Base-by-base conservation (phyloP, 2,113 vertebrate genomes). In the Archilochus colubris region DNA sequence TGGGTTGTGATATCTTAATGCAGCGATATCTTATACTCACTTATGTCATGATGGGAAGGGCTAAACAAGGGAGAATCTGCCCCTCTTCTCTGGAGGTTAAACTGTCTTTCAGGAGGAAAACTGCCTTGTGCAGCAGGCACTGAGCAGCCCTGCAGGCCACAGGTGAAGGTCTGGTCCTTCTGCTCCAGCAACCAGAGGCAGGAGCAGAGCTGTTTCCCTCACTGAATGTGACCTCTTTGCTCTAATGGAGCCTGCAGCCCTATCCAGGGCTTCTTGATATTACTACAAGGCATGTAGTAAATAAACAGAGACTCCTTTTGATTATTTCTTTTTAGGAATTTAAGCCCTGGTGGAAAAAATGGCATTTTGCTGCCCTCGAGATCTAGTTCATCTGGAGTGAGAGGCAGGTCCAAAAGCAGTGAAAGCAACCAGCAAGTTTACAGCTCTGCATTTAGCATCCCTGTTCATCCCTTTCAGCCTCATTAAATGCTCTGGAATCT, bases 371-470 rank as follows among this genome's bases (percentile, higher is more conserved):
- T 84, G 36, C 68, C 61, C 61, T 94, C 21, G 73, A 88, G 48
- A 80, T 48, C 54, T 20, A 54, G 27, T 30, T 2, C 8, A 20
- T 75, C 53, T 40, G 53, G 36, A 82, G 57, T 1, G 24, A 95
- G 36, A 53, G 53, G 40, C 0, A 3, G 68, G 44, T 75, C 84
- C 82, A 81, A 91, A 94, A 74, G 13, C 43, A 61, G 79, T 7
- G 13, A 95, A 61, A 89, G 79, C 73, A 50, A 61, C 50, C 50
- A 14, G 63, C 22, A 58, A 72, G 74, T 58, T 85, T 40, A 31
- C 16, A 15, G 87, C 50, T 83, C 94, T 93, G 88, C 82, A 58
- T 94, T 97, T 96, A 88, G 82, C 64, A 62, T 61, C 92, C 63
- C 74, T 40, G 53, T 44, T 83, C 93, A 95, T 83, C 95, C 67